Evolutionary conservation across 2,888 invertebrate species (phyloP).

Genomic region (Philonicus albiceps): DNA sequence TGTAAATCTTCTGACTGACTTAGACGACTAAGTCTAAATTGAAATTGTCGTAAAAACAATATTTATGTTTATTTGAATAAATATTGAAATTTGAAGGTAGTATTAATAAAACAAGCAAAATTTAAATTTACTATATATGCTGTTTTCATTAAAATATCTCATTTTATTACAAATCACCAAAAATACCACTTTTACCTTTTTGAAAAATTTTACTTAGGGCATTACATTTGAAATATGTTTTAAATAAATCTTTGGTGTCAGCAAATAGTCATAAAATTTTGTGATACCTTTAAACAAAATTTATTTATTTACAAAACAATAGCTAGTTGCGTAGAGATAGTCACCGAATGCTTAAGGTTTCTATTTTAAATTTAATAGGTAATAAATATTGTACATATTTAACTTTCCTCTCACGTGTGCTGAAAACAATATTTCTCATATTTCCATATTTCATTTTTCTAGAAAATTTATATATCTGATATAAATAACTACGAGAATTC

Average conservation of each 20-base stretch:
- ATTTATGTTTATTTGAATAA: no score
- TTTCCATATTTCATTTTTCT: not conserved
- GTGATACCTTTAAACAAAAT: not conserved
- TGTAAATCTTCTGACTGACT: no score
- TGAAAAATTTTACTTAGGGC: no score
- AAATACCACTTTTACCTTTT: not conserved
- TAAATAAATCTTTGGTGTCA: not conserved
- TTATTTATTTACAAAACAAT: not conserved
- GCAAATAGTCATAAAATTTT: not conserved
- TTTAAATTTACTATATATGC: no score
- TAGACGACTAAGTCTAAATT: no score
- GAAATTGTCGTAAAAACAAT: no score
- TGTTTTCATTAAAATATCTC: no score
- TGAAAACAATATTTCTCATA: not conserved
- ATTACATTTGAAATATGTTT: no score
- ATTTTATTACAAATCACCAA: not conserved
- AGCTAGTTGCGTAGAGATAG: not conserved
- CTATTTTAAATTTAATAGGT: not conserved
- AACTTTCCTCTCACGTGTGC: not conserved
- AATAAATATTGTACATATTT: not conserved
- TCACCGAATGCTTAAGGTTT: not conserved
- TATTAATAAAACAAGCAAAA: no score
- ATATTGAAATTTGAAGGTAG: no score
- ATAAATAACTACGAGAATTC: no score
- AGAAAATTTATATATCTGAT: not conserved